A percentile compares a stretch with the other conserved stretches of the same genome.
These are phyloP conservation scores for Calonectris borealis DNA, from an alignment of 2,113 vertebrate genomes.

Conservation along the genomic window DNA sequence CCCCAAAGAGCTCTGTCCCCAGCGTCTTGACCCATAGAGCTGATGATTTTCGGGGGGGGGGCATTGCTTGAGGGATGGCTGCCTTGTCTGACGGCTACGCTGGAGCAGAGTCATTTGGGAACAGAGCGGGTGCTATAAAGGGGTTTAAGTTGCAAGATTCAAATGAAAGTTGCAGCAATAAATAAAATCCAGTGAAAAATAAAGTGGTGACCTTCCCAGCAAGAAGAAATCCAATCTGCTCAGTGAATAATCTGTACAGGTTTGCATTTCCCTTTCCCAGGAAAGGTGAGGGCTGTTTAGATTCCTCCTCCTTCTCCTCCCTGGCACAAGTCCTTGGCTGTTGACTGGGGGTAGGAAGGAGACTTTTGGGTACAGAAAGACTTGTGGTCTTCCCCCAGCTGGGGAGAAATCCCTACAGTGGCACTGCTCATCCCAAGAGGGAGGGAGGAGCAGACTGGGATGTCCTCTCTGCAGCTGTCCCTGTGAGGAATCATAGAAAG, in stretches of 20 bases:
- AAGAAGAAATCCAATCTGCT: background rate
- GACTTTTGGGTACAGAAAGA: background rate
- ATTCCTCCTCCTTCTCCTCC: background rate
- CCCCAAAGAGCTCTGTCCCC: background rate
- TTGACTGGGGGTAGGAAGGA: background rate
- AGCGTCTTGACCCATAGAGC: fast-evolving
- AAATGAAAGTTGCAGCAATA: background rate
- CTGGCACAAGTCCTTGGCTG: background rate
- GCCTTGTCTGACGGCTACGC: background rate
- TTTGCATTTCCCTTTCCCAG: background rate
- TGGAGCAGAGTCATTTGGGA: background rate
- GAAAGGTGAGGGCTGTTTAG: background rate
- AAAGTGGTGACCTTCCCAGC: background rate
- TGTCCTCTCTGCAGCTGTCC: background rate
- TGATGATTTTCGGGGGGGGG: background rate
- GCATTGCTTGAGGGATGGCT: background rate
- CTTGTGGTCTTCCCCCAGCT: background rate
- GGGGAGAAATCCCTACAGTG: background rate
- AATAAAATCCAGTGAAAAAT: background rate
- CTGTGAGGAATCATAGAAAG: no score
- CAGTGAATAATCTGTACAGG: background rate
- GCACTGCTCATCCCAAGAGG: no score
- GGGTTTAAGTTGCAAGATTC: background rate
- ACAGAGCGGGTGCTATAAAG: background rate
- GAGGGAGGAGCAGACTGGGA: background rate